Percentiles rank a stretch among this genome's conserved stretches.
phyloP scores from a whole-genome alignment of 2,888 invertebrate genomes.

The Andrena trimmerana region DNA sequence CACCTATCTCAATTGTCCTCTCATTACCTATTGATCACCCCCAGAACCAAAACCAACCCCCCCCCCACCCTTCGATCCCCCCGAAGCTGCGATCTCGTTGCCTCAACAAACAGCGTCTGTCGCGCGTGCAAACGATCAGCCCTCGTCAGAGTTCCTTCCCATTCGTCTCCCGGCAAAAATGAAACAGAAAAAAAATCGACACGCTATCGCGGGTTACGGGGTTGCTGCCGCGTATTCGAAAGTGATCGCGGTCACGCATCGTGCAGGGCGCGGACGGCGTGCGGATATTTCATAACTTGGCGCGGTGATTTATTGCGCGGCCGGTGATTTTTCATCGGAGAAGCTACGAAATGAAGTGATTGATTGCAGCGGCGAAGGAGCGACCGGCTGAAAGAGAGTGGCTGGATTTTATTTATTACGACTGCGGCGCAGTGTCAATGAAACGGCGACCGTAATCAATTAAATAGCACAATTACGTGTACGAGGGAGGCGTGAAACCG shows the following conservation, averaged over 20 bases:
- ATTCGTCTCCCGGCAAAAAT: neutral
- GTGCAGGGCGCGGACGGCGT: slow-evolving; percentile 53
- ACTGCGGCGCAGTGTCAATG: slow-evolving; percentile 1
- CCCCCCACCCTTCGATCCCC: neutral
- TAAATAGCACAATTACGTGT: slow-evolving; percentile 33
- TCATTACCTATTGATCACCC: neutral
- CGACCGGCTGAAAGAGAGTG: slow-evolving; percentile 40
- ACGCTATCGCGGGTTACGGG: slow-evolving; percentile 42
- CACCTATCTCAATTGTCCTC: too few relatives aligned
- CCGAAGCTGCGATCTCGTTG: neutral
- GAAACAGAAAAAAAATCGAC: slow-evolving; percentile 12
- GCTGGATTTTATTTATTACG: slow-evolving; percentile 59
- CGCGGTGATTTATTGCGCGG: slow-evolving; percentile 70
- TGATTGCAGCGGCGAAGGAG: slow-evolving; percentile 69
- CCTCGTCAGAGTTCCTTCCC: neutral
- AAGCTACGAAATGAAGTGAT: slow-evolving; percentile 72
- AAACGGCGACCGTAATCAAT: slow-evolving; percentile 24
- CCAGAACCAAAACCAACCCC: too few relatives aligned
- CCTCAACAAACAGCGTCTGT: neutral
- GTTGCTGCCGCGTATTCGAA: slow-evolving; percentile 47
- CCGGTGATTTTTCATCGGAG: slow-evolving; percentile 72
- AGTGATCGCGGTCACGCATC: slow-evolving; percentile 67
- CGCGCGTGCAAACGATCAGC: slow-evolving; percentile 1
- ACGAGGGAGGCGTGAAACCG: too few relatives aligned
- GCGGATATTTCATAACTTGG: slow-evolving; percentile 71